Evolutionary conservation across 2,888 invertebrate genomes (phyloP).

Genomic region (Halocaridina rubra): DNA sequence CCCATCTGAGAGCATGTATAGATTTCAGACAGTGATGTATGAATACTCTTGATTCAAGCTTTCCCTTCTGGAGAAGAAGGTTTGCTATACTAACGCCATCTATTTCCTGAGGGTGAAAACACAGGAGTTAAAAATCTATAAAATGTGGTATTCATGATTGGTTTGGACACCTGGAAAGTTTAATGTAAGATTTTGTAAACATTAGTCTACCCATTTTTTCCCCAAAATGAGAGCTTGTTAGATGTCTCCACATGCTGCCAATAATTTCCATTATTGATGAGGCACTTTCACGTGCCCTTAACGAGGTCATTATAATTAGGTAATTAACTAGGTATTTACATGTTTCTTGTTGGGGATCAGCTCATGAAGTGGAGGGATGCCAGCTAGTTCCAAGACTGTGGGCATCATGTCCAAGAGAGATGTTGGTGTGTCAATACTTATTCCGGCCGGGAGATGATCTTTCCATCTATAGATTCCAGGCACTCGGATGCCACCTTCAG

Average conservation of each 20-base stretch:
- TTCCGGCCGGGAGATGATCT: conserved; percentile 68
- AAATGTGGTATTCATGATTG: neutral
- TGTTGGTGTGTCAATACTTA: conserved; percentile 66
- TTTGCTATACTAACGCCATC: conserved; percentile 43
- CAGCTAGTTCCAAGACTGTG: conserved; percentile 68
- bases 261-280: no score
- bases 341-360: conserved; percentile 7
- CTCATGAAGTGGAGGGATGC: conserved; percentile 12
- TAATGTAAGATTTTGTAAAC: neutral
- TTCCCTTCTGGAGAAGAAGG: neutral
- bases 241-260: no score
- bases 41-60: neutral
- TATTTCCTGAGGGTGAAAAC: conserved; percentile 19
- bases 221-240: neutral
- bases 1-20: conserved; percentile 44
- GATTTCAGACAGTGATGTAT: conserved; percentile 39
- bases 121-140: neutral
- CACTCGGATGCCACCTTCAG: conserved; percentile 72
- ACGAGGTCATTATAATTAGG: neutral
- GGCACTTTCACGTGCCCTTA: neutral
- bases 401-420: conserved; percentile 69
- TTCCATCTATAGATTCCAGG: conserved; percentile 73
- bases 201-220: neutral
- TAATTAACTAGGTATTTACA: neutral
- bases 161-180: neutral